Base-by-base conservation (phyloP, 2,888 invertebrate genomes). In the Argyra leucocephala region DNA sequence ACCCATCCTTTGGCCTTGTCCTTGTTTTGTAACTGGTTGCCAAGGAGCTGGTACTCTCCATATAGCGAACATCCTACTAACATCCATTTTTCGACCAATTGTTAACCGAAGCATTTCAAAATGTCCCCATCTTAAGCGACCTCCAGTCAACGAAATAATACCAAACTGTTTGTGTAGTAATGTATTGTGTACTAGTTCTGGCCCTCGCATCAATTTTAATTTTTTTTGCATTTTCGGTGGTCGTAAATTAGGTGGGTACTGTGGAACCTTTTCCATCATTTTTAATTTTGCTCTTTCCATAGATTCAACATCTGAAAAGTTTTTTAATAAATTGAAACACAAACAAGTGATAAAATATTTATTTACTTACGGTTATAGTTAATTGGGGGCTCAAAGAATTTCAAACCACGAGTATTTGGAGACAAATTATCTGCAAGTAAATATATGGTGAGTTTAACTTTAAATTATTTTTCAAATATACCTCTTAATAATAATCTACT, bases 41-140 rank as follows among this genome's bases (percentile, higher is more conserved):
- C 98, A 99, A 0, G 97, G 96, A 0, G 93, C 82, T 72, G 95
- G 94, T 0, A 99, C 82, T 72, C 99, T 83, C 96, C 97, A 99
- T 36, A 93, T 82, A 0, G 96, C 94, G 83, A 97, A 99, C 89
- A 92, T 93, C 72, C 86, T 85, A 69, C 83, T 86, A 22, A 84
- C 79, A 72, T 96, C 89, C 74, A 98, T 84, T 73, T 89, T 88
- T 63, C 90, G 84, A 65, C 90, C 88, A 31, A 97, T 82, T 10
- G 82, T 82, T 12, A 78, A 78, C 76, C 98, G 88, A 26, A 93
- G 84, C 88, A 93, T 89, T 82, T 98, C 96, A 77, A 92, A 88
- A 78, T 97, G 96, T 61, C 88, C 87, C 77, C 83, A 83, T 67
- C 83, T 84, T 71, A 98, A 73, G 70, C 93, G 84, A 1, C 96